A percentile compares a stretch with the other conserved stretches of the same genome.
Conservation (phyloP, 2,888 invertebrate genomes). For the Himalopsyche anomala region DNA sequence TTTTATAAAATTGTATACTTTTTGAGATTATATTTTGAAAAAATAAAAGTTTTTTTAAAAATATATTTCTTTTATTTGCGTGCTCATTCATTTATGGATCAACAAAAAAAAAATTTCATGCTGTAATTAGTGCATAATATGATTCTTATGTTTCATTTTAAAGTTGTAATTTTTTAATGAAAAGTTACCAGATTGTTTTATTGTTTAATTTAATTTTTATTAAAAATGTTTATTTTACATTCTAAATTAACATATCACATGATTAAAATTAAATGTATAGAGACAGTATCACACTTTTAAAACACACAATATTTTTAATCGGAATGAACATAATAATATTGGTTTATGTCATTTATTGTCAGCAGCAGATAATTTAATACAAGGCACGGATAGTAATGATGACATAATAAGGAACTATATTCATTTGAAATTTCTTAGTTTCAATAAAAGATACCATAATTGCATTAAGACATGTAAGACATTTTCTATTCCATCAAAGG, state of each 20-base stretch:
- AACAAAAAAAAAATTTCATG: too few relatives aligned
- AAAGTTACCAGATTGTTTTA: not conserved
- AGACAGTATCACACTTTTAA: constrained; percentile 24
- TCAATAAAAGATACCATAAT: too few relatives aligned
- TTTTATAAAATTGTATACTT: constrained; percentile 37
- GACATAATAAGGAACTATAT: too few relatives aligned
- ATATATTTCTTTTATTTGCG: not conserved
- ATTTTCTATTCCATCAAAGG: too few relatives aligned
- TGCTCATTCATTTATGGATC: too few relatives aligned
- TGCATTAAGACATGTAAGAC: too few relatives aligned
- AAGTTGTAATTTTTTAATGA: too few relatives aligned
- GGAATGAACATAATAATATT: not conserved
- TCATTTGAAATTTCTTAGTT: too few relatives aligned
- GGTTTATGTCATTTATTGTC: constrained; percentile 8
- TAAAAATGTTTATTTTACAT: constrained; percentile 3
- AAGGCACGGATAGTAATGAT: constrained; percentile 17
- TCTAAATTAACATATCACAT: constrained; percentile 28
- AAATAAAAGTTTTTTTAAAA: constrained; percentile 11
- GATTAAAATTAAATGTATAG: not conserved
- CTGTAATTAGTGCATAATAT: too few relatives aligned
- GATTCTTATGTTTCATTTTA: too few relatives aligned
- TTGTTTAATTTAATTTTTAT: not conserved
- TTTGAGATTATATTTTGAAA: constrained; percentile 31
- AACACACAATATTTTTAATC: constrained; percentile 15
- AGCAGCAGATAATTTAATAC: not conserved